phyloP scores from a whole-genome alignment of 2,888 invertebrate genomes.

The Subacronicta megacephala region DNA sequence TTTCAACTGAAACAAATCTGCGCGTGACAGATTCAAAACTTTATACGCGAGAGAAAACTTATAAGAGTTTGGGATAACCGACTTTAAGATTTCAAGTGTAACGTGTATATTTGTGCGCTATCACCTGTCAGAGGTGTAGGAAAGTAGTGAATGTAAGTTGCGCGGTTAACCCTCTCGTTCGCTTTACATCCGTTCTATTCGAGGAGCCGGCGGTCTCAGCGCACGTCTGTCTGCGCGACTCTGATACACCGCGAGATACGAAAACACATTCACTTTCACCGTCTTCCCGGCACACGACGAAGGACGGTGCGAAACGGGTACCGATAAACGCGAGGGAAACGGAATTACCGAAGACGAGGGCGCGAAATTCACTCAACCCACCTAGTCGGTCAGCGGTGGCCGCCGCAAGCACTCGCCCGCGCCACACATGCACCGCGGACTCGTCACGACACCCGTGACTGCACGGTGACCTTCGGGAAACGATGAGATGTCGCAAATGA shows the following conservation, averaged over 20 bases:
- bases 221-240: conserved; percentile 68
- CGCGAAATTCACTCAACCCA: conserved; percentile 83
- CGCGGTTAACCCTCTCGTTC: conserved; percentile 78
- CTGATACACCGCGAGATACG: conserved; percentile 70
- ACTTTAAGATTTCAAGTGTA: conserved; percentile 61
- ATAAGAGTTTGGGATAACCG: conserved; percentile 50
- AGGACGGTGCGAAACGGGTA: conserved; percentile 81
- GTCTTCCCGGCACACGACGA: conserved; percentile 75
- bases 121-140: conserved; percentile 69
- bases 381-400: conserved; percentile 85
- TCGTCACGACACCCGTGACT: conserved; percentile 66
- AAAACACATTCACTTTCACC: conserved; percentile 74
- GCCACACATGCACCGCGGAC: conserved; percentile 73
- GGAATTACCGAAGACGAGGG: conserved; percentile 75
- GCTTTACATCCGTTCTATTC: conserved; percentile 65
- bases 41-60: conserved; percentile 55
- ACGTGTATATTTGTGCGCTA: conserved; percentile 65
- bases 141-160: conserved; percentile 77
- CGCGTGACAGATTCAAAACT: conserved; percentile 72
- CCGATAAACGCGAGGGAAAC: conserved; percentile 83
- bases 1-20: conserved; percentile 61
- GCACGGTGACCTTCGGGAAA: conserved; percentile 88
- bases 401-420: conserved; percentile 80
- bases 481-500: conserved; percentile 89
- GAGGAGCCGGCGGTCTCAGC: conserved; percentile 60